phyloP scores from a whole-genome alignment of 2,888 invertebrate species.

The Oligia strigilis region DNA sequence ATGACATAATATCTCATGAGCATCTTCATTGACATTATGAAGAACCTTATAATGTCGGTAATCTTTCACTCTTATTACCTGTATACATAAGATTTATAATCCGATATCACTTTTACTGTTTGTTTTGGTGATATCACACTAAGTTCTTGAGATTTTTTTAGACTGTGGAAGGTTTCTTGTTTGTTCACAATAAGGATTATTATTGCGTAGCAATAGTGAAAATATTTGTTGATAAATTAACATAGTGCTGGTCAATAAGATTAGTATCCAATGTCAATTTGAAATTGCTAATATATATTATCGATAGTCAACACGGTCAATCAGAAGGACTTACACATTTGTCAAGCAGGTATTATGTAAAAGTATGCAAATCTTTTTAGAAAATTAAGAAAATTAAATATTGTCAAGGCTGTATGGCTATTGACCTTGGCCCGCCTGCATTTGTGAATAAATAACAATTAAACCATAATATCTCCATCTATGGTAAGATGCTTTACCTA shows the following conservation, averaged over 20 bases:
- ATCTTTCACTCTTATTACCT: slow-evolving; percentile 36
- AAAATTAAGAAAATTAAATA: slow-evolving; percentile 4
- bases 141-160: slow-evolving; percentile 13
- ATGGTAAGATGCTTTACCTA: slow-evolving; percentile 31
- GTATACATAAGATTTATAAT: slow-evolving; percentile 40
- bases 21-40: slow-evolving; percentile 57
- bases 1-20: slow-evolving; percentile 70
- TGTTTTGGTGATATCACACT: slow-evolving; percentile 15
- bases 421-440: slow-evolving; percentile 16
- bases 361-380: slow-evolving; percentile 4
- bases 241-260: slow-evolving; percentile 13
- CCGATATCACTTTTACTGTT: slow-evolving; percentile 18
- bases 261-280: slow-evolving; percentile 46
- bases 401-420: slow-evolving; percentile 6
- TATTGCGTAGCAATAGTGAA: slow-evolving; percentile 8
- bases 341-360: slow-evolving; percentile 16
- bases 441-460: slow-evolving; percentile 20
- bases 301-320: slow-evolving; percentile 24
- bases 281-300: slow-evolving; percentile 17
- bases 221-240: slow-evolving; percentile 7
- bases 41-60: slow-evolving; percentile 30
- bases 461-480: slow-evolving; percentile 9
- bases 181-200: slow-evolving; percentile 16
- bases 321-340: slow-evolving; percentile 19
- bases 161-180: slow-evolving; percentile 1